Conservation (phyloP, 2,888 invertebrate species). For the Mimas tiliae region DNA sequence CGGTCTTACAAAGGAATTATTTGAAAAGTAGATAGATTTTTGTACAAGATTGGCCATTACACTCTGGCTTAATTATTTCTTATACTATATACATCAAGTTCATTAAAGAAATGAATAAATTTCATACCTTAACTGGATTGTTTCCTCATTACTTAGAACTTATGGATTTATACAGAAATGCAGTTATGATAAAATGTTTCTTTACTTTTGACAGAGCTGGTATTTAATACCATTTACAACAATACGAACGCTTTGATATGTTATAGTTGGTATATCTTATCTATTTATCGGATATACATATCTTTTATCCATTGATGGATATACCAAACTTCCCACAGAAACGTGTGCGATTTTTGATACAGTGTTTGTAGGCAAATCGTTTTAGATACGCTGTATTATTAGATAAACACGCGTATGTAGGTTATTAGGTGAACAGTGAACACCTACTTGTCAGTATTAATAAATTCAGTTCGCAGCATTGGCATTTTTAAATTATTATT, state of each 20-base stretch:
- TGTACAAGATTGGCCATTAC: too few species aligned
- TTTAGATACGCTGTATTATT: conserved; percentile 12
- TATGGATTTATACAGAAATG: too few species aligned
- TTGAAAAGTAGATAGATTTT: too few species aligned
- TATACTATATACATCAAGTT: too few species aligned
- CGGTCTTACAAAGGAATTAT: too few species aligned
- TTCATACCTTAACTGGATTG: too few species aligned
- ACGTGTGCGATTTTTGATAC: conserved; percentile 4
- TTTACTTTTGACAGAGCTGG: too few species aligned
- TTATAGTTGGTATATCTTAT: conserved; percentile 4
- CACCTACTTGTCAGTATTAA: conserved; percentile 28
- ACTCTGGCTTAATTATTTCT: too few species aligned
- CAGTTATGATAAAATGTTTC: too few species aligned
- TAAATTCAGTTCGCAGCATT: background rate
- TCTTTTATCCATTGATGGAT: conserved; percentile 7
- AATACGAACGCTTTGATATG: background rate
- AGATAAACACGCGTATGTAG: conserved; percentile 22
- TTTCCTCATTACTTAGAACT: too few species aligned
- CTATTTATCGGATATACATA: conserved; percentile 6
- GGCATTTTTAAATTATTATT: background rate
- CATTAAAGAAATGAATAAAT: too few species aligned
- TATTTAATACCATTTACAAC: too few species aligned
- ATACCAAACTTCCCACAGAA: background rate
- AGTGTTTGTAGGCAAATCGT: conserved; percentile 3
- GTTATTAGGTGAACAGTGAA: conserved; percentile 30